Evolutionary conservation across 1,140 invertebrate species (phyloP), one percentile per base, ranked within the genome.

Genomic region (Drosophila varians): DNA sequence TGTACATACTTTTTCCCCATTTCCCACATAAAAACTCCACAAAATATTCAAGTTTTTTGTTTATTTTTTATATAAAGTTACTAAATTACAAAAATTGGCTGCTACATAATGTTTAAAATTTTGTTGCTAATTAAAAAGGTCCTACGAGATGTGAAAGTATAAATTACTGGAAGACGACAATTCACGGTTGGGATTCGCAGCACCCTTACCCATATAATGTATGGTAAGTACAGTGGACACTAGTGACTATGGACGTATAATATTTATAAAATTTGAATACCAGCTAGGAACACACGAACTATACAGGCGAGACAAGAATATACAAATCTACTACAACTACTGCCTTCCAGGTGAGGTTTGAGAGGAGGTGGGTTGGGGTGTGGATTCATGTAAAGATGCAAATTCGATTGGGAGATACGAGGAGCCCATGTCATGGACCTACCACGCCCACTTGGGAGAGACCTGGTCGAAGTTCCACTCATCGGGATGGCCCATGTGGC

Each of bases 401-500:
- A 68, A 68, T 68, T 68, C 64, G 64, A 53, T 68, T 66, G 26
- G 48, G 18, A 42, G 12, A 7, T 38, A 16, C 36, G 12, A 38
- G 36, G 0, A 7, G 9, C 9, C 5, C 3, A 42, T 52, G 34
- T 36, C 34, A 21, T 46, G 56, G 57, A 25, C 31, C 45, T 47
- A 57, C 93, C 94, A 94, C 49, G 92, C 91, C 93, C 93, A 94
- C 26, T 71, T 53, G 3, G 93, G 92, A 16, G 80, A 89, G 11
- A 93, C 87, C 38, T 93, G 93, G 9, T 93, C 90, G 87, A 96
- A 97, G 48, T 95, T 91, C 92, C 95, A 97, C 21, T 93, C 71
- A 78, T 96, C 94, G 0, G 96, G 96, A 48, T 96, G 96, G 4
- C 96, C 96, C 68, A 93, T 77, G 70, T 97, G 96, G 25, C 72